Evolutionary conservation across 64 coral and sea anemone species (phyloP).

Genomic region (Montipora efflorescens): DNA sequence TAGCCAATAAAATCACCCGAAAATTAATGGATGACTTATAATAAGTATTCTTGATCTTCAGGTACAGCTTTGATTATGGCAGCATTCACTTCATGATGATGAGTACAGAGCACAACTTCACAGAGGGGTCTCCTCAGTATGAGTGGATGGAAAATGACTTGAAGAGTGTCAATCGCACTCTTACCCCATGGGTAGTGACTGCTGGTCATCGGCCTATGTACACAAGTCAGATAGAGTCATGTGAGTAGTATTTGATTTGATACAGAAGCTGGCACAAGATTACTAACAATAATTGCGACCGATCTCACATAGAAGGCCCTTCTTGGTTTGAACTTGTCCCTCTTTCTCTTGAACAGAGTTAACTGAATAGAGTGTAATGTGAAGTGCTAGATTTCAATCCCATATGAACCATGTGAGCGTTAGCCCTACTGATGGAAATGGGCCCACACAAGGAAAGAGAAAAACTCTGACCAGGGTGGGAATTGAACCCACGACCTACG

Average conservation of each 20-base stretch:
- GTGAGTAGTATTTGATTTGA: slow-evolving; percentile 50
- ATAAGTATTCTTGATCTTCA: slow-evolving; percentile 12
- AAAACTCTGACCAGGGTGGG: too few relatives aligned
- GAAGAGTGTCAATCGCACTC: slow-evolving; percentile 77
- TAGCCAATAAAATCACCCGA: too few relatives aligned
- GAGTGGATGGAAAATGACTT: slow-evolving; percentile 94
- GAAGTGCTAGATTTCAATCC: too few relatives aligned
- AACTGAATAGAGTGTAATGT: too few relatives aligned
- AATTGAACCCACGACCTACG: too few relatives aligned
- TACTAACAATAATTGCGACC: neutral
- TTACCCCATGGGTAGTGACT: slow-evolving; percentile 94
- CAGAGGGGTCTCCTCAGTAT: slow-evolving; percentile 74
- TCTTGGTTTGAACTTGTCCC: too few relatives aligned
- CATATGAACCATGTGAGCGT: too few relatives aligned
- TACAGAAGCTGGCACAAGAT: neutral
- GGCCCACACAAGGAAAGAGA: too few relatives aligned
- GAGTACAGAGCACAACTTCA: slow-evolving; percentile 96
- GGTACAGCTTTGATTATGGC: slow-evolving; percentile 98
- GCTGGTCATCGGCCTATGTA: slow-evolving; percentile 96
- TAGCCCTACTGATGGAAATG: too few relatives aligned
- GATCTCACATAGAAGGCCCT: neutral
- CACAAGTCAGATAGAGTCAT: slow-evolving; percentile 75
- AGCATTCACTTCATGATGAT: slow-evolving; percentile 98
- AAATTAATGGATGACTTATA: too few relatives aligned
- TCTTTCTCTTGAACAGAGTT: too few relatives aligned